Evolutionary conservation across 2,797 vertebrate species (phyloP), one percentile per base, ranked within the genome.

Genomic region (Gouania willdenowi): DNA sequence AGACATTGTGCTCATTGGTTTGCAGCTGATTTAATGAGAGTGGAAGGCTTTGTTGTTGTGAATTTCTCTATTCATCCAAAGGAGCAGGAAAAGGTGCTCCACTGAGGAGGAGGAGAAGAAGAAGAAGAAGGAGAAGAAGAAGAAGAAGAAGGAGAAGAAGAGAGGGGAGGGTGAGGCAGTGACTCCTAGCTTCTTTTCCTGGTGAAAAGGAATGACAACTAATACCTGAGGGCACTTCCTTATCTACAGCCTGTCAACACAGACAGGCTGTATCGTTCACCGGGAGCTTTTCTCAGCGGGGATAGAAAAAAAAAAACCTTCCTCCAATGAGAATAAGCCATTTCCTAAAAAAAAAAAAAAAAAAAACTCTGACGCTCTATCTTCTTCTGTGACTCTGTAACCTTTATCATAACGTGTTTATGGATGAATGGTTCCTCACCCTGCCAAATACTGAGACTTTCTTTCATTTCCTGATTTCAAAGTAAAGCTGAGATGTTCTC

Each of bases 171-270:
- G 63, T 41, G 69, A 53, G 67, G 65, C 67, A 85, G 83, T 71
- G 67, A 36, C 74, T 83, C 71, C 76, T 70, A 72, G 71, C 80
- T 73, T 65, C 83, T 81, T 83, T 84, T 77, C 63, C 68, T 31
- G 20, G 68, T 75, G 81, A 85, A 87, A 82, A 77, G 80, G 90
- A 92, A 93, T 92, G 90, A 90, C 88, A 89, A 89, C 89, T 92
- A 93, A 92, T 92, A 88, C 88, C 91, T 87, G 79, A 84, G 90
- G 87, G 87, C 83, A 88, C 85, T 84, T 69, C 75, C 88, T 91
- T 91, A 94, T 93, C 91, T 93, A 81, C 86, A 81, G 83, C 86
- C 90, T 91, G 91, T 94, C 92, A 92, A 92, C 87, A 88, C 88
- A 92, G 89, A 89, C 77, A 69, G 75, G 76, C 82, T 81, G 77